Percentiles rank a stretch among this genome's conserved stretches.
Evolutionary conservation across 2,888 invertebrate species (phyloP).

Genomic region (Acanthococcus lagerstroemiae): DNA sequence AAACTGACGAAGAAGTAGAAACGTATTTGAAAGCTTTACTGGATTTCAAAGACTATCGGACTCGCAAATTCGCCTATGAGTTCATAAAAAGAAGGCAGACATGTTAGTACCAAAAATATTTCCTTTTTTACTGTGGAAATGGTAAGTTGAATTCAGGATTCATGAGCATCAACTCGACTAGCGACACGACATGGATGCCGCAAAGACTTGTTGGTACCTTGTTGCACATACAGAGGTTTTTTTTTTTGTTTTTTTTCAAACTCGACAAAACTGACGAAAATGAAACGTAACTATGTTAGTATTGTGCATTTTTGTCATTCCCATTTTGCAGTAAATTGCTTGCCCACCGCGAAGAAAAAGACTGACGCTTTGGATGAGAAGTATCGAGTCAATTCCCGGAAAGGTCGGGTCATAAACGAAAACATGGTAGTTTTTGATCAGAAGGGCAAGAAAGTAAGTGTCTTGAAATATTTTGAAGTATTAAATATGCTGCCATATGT

Average conservation of each 20-base stretch:
- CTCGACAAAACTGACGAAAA: too few relatives aligned
- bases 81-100: constrained; percentile 5
- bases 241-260: too few relatives aligned
- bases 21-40: neutral
- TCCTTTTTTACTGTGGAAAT: neutral
- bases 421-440: too few relatives aligned
- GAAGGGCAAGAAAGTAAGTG: too few relatives aligned
- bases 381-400: neutral
- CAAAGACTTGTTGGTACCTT: too few relatives aligned
- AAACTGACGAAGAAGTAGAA: constrained; percentile 23
- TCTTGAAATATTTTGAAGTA: neutral
- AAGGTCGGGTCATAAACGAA: neutral
- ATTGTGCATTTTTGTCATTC: too few relatives aligned
- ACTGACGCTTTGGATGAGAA: neutral
- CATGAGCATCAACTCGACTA: too few relatives aligned
- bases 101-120: neutral
- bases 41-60: constrained; percentile 7
- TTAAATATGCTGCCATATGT: neutral
- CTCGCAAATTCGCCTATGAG: neutral
- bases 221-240: too few relatives aligned
- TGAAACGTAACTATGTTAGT: too few relatives aligned
- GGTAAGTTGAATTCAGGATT: too few relatives aligned
- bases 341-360: neutral
- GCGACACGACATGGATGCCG: too few relatives aligned
- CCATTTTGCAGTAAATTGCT: too few relatives aligned